Base-by-base conservation (phyloP, 2,888 invertebrate genomes). In the Microdon myrmicae region DNA sequence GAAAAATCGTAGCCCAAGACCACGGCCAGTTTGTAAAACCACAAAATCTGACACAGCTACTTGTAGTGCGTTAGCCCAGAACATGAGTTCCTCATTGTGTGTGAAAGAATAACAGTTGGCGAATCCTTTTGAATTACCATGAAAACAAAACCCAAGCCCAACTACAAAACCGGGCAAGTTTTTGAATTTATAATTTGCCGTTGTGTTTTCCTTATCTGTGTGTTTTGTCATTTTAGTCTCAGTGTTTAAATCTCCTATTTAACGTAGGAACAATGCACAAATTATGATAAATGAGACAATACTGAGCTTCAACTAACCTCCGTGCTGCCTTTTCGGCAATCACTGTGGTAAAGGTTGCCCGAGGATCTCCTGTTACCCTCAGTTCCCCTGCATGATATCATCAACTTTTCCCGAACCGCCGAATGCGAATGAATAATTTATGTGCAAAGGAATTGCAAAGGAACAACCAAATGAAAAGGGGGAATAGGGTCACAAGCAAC, bases 241-340 rank as follows among this genome's bases (percentile, higher is more conserved):
- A 43, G 44, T 53, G 38, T 17, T 54, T 32, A 54, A 54, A 43
- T 54, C 38, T 61, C 17, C 54, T 39, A 54, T 34, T 61, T 51
- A 61, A 55, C 49, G 48, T 60, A 35, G 44, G 48, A 54, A 49
- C 53, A 61, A 61, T 55, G 49, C 55, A 51, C 49, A 61, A 61
- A 61, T 61, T 61, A 61, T 61, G 61, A 61, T 61, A 55, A 61
- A 61, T 55, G 55, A 61, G 61, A 35, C 61, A 61, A 61, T 61
- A 44, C 49, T 23, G 32, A 39, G 39, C 39, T 25, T 17, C 16
- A 49, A 45, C 55, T 55, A 49, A 48, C 13, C 19, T 19, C 19
- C 13, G 16, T 16, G 3, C 3, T 3, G 8, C 8, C 20, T 44
- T 22, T 13, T 14, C 31, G n/a, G 31, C 16, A 14, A 31, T 19